Conservation (phyloP, 2,113 vertebrate genomes). For the Petrocephalus zakoni region DNA sequence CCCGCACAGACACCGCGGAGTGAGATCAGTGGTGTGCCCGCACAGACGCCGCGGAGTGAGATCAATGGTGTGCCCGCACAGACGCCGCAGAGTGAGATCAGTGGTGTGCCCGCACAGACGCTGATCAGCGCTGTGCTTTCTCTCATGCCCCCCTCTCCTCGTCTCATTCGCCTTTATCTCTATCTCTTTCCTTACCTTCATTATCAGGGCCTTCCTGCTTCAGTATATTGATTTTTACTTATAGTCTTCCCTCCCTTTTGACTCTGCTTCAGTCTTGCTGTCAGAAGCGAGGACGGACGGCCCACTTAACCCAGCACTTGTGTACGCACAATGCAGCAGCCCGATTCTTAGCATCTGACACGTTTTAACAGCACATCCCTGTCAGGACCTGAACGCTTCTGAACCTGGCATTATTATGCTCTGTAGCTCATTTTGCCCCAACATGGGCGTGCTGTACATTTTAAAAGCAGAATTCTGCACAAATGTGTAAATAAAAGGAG, state of each 20-base stretch:
- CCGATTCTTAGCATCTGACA: not conserved
- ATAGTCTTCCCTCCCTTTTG: constrained; percentile 67
- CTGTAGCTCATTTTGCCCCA: too few species aligned
- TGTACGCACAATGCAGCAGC: not conserved
- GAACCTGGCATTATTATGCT: not conserved
- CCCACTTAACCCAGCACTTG: constrained; percentile 6
- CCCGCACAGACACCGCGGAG: accelerated
- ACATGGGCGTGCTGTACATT: not conserved
- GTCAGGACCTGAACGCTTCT: not conserved
- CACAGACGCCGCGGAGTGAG: too few species aligned
- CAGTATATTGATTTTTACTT: constrained; percentile 71
- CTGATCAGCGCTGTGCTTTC: not conserved
- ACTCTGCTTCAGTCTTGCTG: constrained; percentile 61
- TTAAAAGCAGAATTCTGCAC: not conserved
- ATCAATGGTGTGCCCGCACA: too few species aligned
- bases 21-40: not conserved
- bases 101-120: accelerated
- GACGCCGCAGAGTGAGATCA: too few species aligned
- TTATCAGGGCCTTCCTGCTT: constrained; percentile 60
- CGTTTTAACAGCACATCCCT: not conserved
- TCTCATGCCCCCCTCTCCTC: not conserved
- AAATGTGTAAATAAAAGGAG: not conserved
- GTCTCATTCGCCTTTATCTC: constrained; percentile 61
- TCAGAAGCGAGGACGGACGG: constrained; percentile 52
- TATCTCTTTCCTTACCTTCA: constrained; percentile 58